phyloP scores from a whole-genome alignment of 35 echinoderm and acorn worm species.

The Acanthaster planci region DNA sequence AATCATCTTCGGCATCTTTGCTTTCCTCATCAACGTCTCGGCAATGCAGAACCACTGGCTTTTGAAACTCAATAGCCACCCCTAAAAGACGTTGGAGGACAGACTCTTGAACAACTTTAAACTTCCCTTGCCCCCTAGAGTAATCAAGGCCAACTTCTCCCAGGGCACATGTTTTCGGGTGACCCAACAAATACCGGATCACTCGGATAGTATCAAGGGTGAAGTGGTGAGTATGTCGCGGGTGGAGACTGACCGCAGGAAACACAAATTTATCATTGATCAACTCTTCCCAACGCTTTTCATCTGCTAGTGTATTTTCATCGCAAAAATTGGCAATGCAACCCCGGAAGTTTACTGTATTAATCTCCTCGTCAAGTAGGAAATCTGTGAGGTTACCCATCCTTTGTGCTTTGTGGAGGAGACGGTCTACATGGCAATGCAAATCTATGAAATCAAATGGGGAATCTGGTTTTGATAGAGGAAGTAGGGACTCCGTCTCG shows the following conservation, averaged over 20 bases:
- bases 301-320: neutral
- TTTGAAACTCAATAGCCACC: neutral
- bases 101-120: neutral
- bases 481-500: neutral
- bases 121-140: neutral
- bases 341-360: neutral
- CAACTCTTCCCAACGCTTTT: neutral
- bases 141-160: neutral
- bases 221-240: neutral
- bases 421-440: neutral
- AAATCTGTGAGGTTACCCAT: neutral
- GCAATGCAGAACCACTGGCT: neutral
- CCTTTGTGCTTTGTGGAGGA: neutral
- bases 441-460: neutral
- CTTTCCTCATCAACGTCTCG: no score
- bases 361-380: neutral
- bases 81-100: neutral
- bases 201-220: neutral
- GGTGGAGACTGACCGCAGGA: neutral
- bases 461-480: neutral
- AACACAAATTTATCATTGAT: neutral
- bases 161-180: neutral
- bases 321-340: constrained; percentile 3
- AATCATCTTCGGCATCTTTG: neutral
- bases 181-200: neutral